A percentile compares a stretch with the other conserved stretches of the same genome.
phyloP scores from a whole-genome alignment of 1,140 invertebrate species.

The Pinna nobilis region DNA sequence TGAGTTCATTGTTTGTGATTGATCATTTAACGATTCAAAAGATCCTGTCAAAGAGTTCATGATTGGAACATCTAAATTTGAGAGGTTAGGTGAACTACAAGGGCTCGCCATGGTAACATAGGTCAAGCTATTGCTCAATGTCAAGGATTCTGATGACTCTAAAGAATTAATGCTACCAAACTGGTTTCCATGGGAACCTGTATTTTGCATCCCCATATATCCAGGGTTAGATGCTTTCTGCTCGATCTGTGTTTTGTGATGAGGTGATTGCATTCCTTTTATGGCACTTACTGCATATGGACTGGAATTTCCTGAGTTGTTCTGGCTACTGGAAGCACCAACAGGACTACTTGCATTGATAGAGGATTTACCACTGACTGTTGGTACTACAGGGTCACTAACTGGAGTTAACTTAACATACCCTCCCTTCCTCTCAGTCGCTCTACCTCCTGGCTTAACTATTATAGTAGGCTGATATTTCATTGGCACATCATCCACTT shows the following conservation, averaged over 20 bases:
- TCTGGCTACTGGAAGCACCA: background rate
- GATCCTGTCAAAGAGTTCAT: slow-evolving; percentile 50
- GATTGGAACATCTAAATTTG: slow-evolving; percentile 50
- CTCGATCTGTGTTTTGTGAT: slow-evolving; percentile 7
- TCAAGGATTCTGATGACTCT: slow-evolving; percentile 24
- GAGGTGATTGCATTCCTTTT: slow-evolving; percentile 20
- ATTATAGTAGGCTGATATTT: slow-evolving; percentile 63
- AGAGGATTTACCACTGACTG: no score
- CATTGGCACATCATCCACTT: slow-evolving; percentile 39
- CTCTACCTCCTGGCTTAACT: slow-evolving; percentile 53
- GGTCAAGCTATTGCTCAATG: slow-evolving; percentile 42
- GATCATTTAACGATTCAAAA: slow-evolving; percentile 51
- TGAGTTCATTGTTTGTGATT: slow-evolving; percentile 1
- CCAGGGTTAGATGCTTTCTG: background rate
- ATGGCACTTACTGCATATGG: slow-evolving; percentile 45
- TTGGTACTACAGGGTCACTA: slow-evolving; percentile 3
- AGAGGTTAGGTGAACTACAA: slow-evolving; percentile 55
- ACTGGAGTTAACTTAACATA: slow-evolving; percentile 12
- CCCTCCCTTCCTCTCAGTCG: no score
- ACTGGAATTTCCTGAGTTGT: slow-evolving; percentile 9
- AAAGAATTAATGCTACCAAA: slow-evolving; percentile 47
- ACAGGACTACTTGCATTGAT: slow-evolving; percentile 27
- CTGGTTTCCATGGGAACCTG: slow-evolving; percentile 47
- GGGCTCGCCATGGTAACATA: slow-evolving; percentile 63
- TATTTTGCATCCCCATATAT: slow-evolving; percentile 45